phyloP scores from a whole-genome alignment of 2,113 vertebrate species.

The Hemichromis elongatus region DNA sequence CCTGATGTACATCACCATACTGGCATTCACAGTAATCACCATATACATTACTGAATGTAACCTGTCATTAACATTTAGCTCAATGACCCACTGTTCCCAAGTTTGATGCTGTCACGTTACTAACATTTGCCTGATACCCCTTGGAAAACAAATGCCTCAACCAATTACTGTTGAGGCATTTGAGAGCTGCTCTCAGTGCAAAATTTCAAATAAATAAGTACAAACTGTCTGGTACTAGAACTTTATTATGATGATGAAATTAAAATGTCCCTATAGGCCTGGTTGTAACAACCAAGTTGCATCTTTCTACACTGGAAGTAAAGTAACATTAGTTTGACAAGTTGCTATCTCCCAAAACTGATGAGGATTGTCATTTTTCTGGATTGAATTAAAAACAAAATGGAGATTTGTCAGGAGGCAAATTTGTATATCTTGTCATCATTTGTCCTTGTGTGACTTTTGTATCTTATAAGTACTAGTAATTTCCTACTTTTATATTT shows the following conservation, averaged over 20 bases:
- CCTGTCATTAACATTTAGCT: not conserved
- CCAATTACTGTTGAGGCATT: not conserved
- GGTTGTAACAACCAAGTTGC: not conserved
- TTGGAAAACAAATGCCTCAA: not conserved
- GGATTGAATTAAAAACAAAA: not conserved
- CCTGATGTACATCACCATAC: not conserved
- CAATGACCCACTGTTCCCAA: not conserved
- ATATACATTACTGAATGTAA: not conserved
- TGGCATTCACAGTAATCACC: not conserved
- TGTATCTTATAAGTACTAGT: no score
- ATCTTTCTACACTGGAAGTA: not conserved
- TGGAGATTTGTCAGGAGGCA: no score
- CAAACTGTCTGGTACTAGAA: not conserved
- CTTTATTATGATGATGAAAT: not conserved
- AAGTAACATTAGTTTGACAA: not conserved
- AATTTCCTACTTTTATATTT: no score
- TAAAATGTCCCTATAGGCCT: not conserved
- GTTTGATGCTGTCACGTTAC: not conserved
- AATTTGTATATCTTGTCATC: no score
- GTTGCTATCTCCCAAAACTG: not conserved
- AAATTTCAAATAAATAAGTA: not conserved
- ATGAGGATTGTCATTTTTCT: not conserved
- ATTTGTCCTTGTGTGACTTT: no score
- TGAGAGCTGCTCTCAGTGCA: not conserved
- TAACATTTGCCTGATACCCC: not conserved